Percentiles rank a stretch among this genome's conserved stretches.
These are phyloP conservation scores for Ceratoteleas bidentatus DNA, from an alignment of 1,140 invertebrate species.

Conservation along the genomic window DNA sequence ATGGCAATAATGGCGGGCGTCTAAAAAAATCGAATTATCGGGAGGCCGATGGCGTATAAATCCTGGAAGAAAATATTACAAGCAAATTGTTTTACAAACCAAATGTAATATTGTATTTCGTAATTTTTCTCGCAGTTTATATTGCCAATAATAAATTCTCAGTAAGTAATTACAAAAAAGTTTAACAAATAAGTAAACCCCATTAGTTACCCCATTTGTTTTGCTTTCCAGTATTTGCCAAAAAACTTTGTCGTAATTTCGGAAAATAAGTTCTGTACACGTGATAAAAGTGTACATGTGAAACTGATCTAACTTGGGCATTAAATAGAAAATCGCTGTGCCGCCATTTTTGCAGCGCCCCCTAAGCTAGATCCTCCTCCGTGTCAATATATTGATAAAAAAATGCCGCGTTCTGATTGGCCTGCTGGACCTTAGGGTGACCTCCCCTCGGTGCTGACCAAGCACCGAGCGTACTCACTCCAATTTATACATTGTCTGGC, in stretches of 20 bases:
- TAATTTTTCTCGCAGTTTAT: no score
- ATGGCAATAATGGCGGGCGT: constrained; percentile 73
- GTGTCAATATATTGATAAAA: constrained; percentile 77
- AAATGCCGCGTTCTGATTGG: constrained; percentile 77
- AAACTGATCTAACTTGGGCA: no score
- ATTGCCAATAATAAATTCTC: no score
- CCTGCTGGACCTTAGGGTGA: constrained; percentile 77
- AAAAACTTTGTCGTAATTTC: no score
- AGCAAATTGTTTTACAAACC: constrained; percentile 3
- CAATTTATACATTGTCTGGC: constrained; percentile 69
- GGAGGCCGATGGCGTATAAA: constrained; percentile 37
- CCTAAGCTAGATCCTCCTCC: constrained; percentile 72
- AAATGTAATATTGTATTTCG: neutral
- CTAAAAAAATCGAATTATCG: constrained; percentile 74
- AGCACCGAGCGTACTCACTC: constrained; percentile 76
- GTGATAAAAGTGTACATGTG: no score
- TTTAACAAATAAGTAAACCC: no score
- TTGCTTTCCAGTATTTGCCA: no score
- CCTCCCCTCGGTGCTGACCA: constrained; percentile 79
- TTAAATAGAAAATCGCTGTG: constrained; percentile 42
- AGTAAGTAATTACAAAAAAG: no score
- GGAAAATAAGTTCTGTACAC: no score
- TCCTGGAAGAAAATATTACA: constrained; percentile 3
- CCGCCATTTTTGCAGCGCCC: constrained; percentile 77
- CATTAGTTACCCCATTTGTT: no score